These are phyloP conservation scores for Sepioteuthis lessoniana DNA, from an alignment of 2,888 invertebrate genomes.

Conservation along the genomic window DNA sequence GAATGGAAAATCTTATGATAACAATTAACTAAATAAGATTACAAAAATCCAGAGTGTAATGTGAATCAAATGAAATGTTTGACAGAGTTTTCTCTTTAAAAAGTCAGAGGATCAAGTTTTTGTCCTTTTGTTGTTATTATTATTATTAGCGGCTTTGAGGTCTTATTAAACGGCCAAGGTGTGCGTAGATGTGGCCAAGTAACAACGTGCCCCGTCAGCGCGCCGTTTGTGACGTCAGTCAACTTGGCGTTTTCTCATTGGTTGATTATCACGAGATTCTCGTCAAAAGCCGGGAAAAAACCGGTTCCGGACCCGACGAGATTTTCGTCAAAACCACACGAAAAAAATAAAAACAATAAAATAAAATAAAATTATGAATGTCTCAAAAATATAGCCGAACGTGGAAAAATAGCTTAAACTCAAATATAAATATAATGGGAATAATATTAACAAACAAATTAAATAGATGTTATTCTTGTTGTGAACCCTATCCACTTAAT, in stretches of 20 bases:
- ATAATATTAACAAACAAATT: background rate
- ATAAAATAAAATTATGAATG: too few species aligned
- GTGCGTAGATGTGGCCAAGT: background rate
- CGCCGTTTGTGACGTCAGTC: constrained; percentile 16
- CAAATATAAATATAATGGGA: background rate
- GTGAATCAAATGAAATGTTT: background rate
- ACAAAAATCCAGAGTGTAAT: too few species aligned
- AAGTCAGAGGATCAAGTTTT: background rate
- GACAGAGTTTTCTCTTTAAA: background rate
- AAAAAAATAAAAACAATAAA: background rate
- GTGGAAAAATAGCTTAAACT: background rate
- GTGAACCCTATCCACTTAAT: background rate
- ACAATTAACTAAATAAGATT: background rate
- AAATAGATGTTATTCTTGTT: background rate
- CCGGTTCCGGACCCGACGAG: background rate
- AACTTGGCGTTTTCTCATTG: constrained; percentile 42
- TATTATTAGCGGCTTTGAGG: background rate
- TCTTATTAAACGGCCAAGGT: background rate
- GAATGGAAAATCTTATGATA: background rate
- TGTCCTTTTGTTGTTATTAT: background rate
- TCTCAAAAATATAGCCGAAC: too few species aligned
- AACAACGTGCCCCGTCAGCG: constrained; percentile 46
- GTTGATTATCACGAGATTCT: background rate
- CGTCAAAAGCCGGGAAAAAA: background rate
- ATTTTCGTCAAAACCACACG: background rate